Percentiles rank a stretch among this genome's conserved stretches.
Evolutionary conservation across 2,797 vertebrate genomes (phyloP).

Genomic region (Micromesistius poutassou): DNA sequence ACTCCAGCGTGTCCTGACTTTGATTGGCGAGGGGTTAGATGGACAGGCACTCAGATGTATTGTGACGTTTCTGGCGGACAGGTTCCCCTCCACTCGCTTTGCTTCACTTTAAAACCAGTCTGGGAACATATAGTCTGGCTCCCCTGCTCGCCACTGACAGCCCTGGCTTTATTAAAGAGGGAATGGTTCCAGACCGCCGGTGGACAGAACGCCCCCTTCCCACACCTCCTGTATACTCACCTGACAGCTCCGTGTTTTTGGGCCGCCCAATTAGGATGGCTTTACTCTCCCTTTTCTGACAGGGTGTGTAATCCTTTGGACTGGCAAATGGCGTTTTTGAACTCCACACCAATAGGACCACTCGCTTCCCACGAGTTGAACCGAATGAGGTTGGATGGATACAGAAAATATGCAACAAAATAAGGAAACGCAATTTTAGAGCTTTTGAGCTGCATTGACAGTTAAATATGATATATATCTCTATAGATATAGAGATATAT

Average conservation of each 20-base stretch:
- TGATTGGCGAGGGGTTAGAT: conserved; percentile 26
- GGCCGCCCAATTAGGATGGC: not conserved
- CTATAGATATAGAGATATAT: too few relatives aligned
- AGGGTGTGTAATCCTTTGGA: conserved; percentile 2
- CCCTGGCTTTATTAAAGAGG: not conserved
- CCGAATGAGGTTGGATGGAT: not conserved
- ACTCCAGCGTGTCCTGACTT: conserved; percentile 12
- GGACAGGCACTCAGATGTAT: conserved; percentile 23
- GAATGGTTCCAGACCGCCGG: not conserved
- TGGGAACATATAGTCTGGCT: conserved; percentile 2
- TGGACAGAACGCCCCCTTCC: not conserved
- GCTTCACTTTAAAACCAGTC: not conserved
- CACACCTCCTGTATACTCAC: not conserved
- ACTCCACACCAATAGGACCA: not conserved
- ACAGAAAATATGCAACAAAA: not conserved
- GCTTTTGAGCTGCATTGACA: not conserved
- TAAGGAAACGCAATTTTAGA: not conserved
- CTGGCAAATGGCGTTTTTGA: not conserved
- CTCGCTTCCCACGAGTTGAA: not conserved
- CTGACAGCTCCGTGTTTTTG: not conserved
- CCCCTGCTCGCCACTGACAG: not conserved
- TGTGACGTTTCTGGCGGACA: conserved; percentile 14
- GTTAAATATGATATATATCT: not conserved
- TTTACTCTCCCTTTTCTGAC: not conserved
- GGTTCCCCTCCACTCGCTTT: not conserved